Evolutionary conservation across 2,888 invertebrate species (phyloP).

Genomic region (Schrankia costaestrigalis): DNA sequence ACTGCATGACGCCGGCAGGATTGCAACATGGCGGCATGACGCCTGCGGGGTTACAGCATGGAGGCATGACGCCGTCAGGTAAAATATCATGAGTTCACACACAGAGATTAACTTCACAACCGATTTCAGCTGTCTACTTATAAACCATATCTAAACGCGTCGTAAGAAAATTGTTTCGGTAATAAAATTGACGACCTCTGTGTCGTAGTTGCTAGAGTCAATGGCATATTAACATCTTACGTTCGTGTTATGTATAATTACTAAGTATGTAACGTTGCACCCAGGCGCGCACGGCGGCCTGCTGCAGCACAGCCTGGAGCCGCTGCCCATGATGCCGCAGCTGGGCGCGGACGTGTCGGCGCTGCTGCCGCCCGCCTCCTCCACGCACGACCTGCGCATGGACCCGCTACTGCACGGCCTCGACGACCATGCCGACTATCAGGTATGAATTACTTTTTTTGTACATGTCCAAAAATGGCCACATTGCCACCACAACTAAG

Average conservation of each 20-base stretch:
- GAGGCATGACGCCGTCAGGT: conserved; percentile 53
- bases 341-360: conserved; percentile 75
- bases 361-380: conserved; percentile 29
- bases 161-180: not conserved
- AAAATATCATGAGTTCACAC: not conserved
- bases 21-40: conserved; percentile 67
- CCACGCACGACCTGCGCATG: no score
- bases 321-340: conserved; percentile 83
- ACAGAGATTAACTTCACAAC: not conserved
- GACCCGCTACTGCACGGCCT: conserved; percentile 56
- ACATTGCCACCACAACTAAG: no score
- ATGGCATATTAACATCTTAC: no score
- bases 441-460: conserved; percentile 42
- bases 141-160: not conserved
- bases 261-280: no score
- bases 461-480: not conserved
- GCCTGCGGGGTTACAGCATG: conserved; percentile 52
- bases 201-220: no score
- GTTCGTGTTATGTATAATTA: no score
- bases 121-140: not conserved
- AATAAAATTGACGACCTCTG: not conserved
- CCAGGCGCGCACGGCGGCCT: conserved; percentile 41
- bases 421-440: conserved; percentile 53
- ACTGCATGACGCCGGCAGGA: conserved; percentile 60
- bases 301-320: conserved; percentile 44